Evolutionary conservation across 2,797 vertebrate genomes (phyloP).

Genomic region (Iguana delicatissima): DNA sequence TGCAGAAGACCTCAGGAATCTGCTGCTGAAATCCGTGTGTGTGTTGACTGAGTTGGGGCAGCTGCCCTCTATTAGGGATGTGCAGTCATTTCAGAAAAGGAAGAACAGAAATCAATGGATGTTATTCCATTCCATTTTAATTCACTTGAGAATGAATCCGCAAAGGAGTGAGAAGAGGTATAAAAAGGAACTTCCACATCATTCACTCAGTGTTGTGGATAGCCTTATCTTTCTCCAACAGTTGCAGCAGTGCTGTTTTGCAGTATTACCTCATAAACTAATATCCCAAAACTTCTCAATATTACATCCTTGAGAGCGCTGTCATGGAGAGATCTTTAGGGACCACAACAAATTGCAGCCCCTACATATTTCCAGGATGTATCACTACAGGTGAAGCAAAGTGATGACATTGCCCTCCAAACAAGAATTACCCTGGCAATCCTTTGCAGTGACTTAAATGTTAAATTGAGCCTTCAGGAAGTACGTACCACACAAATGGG

Average conservation of each 20-base stretch:
- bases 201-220: too few relatives aligned
- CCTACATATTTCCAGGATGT: too few relatives aligned
- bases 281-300: too few relatives aligned
- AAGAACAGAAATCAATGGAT: background rate
- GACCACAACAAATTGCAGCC: too few relatives aligned
- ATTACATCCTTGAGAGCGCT: background rate
- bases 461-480: too few relatives aligned
- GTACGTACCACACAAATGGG: too few relatives aligned
- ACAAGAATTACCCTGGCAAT: too few relatives aligned
- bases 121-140: background rate
- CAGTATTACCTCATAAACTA: too few relatives aligned
- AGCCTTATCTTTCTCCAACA: background rate
- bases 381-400: too few relatives aligned
- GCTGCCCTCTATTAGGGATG: background rate
- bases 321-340: background rate
- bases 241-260: background rate
- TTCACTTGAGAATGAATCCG: background rate
- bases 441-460: too few relatives aligned
- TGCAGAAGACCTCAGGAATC: fast-evolving
- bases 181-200: background rate
- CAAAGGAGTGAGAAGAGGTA: background rate
- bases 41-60: background rate
- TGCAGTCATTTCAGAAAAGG: background rate
- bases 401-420: too few relatives aligned
- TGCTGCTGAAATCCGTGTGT: constrained; percentile 29